Conservation (phyloP, 2,797 vertebrate species). For the Chelidonichthys spinosus region DNA sequence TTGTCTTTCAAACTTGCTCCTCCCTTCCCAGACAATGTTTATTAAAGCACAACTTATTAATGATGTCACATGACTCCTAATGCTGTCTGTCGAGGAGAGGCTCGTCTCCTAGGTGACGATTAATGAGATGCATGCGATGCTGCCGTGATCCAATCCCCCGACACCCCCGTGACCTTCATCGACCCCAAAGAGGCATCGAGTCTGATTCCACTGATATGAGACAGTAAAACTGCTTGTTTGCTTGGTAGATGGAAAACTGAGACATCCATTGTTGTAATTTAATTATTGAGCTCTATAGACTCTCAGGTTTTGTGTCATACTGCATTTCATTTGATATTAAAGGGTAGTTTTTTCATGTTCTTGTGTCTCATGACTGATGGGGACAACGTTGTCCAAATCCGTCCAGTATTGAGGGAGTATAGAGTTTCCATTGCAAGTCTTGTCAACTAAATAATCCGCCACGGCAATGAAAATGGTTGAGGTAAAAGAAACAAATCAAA, state of each 20-base stretch:
- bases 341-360: neutral
- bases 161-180: conserved; percentile 45
- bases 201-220: conserved; percentile 27
- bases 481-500: too few species aligned
- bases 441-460: too few species aligned
- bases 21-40: neutral
- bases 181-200: conserved; percentile 6
- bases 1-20: conserved; percentile 22
- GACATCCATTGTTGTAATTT: conserved; percentile 20
- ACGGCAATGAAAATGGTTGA: too few species aligned
- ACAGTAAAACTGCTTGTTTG: conserved; percentile 26
- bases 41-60: conserved; percentile 13
- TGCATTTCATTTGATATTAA: conserved; percentile 19
- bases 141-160: conserved; percentile 34
- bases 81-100: conserved; percentile 26
- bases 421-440: too few species aligned
- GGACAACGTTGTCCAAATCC: neutral
- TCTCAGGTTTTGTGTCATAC: neutral
- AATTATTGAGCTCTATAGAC: conserved; percentile 9
- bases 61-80: conserved; percentile 15
- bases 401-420: neutral
- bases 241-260: conserved; percentile 23
- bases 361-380: neutral
- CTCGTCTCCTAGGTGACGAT: conserved; percentile 40
- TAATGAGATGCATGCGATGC: conserved; percentile 31